Evolutionary conservation across 1,140 invertebrate genomes (phyloP), one percentile per base, ranked within the genome.

Genomic region (Oryzaephilus surinamensis): DNA sequence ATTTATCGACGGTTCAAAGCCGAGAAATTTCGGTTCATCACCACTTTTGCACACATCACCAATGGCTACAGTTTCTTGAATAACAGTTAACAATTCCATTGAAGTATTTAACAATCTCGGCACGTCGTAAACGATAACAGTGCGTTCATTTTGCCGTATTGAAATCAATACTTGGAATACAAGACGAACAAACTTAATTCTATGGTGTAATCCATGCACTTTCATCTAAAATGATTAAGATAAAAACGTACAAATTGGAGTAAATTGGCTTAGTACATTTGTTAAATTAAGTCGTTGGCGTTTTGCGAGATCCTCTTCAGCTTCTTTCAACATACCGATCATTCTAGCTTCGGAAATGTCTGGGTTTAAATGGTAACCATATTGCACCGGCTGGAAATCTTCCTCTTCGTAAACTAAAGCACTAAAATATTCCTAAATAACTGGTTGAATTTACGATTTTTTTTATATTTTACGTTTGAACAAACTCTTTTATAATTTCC

Each of bases 1-100:
- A 66, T 97, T 97, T 20, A 95, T 83, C 59, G 93, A 76, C 13
- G 93, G 90, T 58, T 97, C 91, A 68, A 97, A 97, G 1, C 92
- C 92, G 70, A 92, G 77, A 43, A 58, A n/a, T n/a, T n/a, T 52
- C 41, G 52, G 38, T 14, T 51, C 45, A 38, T 49, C 48, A 20
- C 57, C 55, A 42, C 20, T n/a, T n/a, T n/a, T n/a, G n/a, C n/a
- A n/a, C n/a, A n/a, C n/a, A n/a, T n/a, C n/a, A 41, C 88, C 90
- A 54, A 79, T 69, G 40, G 69, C 55, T 7, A 87, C 69, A 16
- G 86, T 90, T 51, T 78, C 78, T 45, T 81, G 77, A 54, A 92
- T 84, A 20, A 79, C 66, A 46, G 82, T 79, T 46, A 94, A 70
- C 64, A 88, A 73, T 54, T 91, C 88, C 1, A 70, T 57, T 93